Percentiles rank a stretch among this genome's conserved stretches.
phyloP scores from a whole-genome alignment of 2,797 vertebrate species.

The Pipistrellus kuhlii region DNA sequence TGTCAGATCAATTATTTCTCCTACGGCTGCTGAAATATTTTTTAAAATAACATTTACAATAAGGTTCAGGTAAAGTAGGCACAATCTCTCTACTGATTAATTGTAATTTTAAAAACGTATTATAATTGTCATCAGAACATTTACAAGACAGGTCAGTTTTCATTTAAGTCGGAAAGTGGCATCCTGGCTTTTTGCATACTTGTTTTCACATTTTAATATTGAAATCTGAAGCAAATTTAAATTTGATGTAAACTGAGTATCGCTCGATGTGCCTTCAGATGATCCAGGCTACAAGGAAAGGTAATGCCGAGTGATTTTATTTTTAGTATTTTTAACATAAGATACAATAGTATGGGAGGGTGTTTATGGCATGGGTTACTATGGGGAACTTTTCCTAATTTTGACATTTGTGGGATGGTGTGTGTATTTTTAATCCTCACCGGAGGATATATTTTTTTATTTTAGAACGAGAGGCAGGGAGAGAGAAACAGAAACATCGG shows the following conservation, averaged over 20 bases:
- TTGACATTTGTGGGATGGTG: background rate
- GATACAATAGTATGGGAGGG: background rate
- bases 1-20: background rate
- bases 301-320: background rate
- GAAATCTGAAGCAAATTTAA: background rate
- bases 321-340: constrained; percentile 10
- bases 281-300: background rate
- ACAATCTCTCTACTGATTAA: background rate
- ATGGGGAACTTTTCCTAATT: background rate
- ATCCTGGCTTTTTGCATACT: background rate
- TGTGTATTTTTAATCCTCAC: background rate
- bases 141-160: background rate
- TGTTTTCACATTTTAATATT: background rate
- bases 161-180: background rate
- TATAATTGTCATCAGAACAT: background rate
- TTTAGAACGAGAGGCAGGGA: background rate
- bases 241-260: background rate
- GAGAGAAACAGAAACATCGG: background rate
- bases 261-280: background rate
- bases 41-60: background rate
- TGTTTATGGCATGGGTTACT: constrained; percentile 6
- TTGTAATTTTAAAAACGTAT: background rate
- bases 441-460: background rate
- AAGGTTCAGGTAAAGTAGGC: background rate
- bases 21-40: background rate